Evolutionary conservation across 2,888 invertebrate genomes (phyloP), one percentile per base, ranked within the genome.

Genomic region (Lasioglossum calceatum): DNA sequence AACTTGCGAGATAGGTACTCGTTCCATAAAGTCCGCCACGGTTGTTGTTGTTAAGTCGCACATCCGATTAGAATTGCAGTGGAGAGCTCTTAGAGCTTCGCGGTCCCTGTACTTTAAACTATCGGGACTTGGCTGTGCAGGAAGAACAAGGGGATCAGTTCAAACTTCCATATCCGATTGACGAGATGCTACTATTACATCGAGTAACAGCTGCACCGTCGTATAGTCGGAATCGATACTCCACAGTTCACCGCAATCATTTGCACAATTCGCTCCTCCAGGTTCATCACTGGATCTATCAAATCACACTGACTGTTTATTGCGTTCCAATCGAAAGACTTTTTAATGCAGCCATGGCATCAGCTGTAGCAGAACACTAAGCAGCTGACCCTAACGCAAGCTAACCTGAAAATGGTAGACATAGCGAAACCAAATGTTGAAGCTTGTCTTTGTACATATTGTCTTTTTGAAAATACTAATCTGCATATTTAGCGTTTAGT

Each of bases 11-110:
- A 79, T 73, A 61, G 67, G 70, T 12, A 23, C 85, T 77, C 73
- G 79, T 84, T 70, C 50, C 74, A 79, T 75, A 64, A 72, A 72
- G 75, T 67, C 67, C 67, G n/a, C 23, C 71, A 72, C 47, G 64
- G 58, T 67, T 86, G 81, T 72, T 70, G 70, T 70, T 72, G 76
- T 75, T 85, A 85, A 75, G 78, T 79, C 58, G 64, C 44, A 32
- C 76, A 86, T 86, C 86, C 78, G 86, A 86, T 86, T 86, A 86
- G 81, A 76, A 86, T 86, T 86, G 81, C 54, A 64, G 64, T n/a
- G 54, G n/a, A 42, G 23, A 64, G 36, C 58, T 50, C 77, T 75
- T 54, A n/a, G n/a, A 44, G 27, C 23, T 27, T 47, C 19, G 71
- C 10, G 75, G 72, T 19, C 8, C 19, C 32, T 3, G 39, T 67